phyloP scores from a whole-genome alignment of 2,113 vertebrate genomes.

The Syngnathus scovelli region DNA sequence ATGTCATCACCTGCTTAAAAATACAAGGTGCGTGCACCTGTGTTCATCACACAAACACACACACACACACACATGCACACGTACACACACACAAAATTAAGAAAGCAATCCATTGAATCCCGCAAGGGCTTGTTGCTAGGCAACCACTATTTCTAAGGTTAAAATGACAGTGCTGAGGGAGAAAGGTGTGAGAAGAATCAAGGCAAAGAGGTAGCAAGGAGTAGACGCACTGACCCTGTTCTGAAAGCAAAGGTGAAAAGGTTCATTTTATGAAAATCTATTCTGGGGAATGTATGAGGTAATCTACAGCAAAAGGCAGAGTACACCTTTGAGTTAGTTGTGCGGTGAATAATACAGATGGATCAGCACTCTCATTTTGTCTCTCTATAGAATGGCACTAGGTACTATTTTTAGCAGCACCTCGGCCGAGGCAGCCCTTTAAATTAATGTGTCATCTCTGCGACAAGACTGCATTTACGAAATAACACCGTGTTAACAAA shows the following conservation, averaged over 20 bases:
- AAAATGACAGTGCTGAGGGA: slow-evolving; percentile 37
- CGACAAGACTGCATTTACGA: not conserved
- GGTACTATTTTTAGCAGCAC: slow-evolving; percentile 1
- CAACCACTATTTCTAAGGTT: slow-evolving; percentile 64
- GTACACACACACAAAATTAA: slow-evolving; percentile 47
- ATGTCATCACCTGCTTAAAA: not conserved
- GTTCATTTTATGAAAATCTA: no score
- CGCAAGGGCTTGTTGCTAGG: slow-evolving; percentile 59
- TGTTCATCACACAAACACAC: slow-evolving; percentile 14
- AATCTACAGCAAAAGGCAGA: not conserved
- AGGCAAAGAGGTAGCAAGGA: slow-evolving; percentile 8
- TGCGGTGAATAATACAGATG: not conserved
- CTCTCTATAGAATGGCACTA: not conserved
- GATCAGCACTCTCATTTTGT: not conserved
- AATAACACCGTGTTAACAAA: not conserved
- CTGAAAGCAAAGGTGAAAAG: slow-evolving; percentile 29
- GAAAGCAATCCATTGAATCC: slow-evolving; percentile 49
- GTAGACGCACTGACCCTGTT: slow-evolving; percentile 25
- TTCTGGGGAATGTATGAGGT: not conserved
- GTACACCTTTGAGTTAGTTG: not conserved
- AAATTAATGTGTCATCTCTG: not conserved
- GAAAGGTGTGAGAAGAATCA: slow-evolving; percentile 25
- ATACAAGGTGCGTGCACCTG: not conserved
- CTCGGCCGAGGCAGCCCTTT: not conserved
- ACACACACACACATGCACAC: not conserved